A percentile compares a stretch with the other conserved stretches of the same genome.
Conservation (phyloP, 35 echinoderm and acorn worm species). For the Holothuria glaberrima region DNA sequence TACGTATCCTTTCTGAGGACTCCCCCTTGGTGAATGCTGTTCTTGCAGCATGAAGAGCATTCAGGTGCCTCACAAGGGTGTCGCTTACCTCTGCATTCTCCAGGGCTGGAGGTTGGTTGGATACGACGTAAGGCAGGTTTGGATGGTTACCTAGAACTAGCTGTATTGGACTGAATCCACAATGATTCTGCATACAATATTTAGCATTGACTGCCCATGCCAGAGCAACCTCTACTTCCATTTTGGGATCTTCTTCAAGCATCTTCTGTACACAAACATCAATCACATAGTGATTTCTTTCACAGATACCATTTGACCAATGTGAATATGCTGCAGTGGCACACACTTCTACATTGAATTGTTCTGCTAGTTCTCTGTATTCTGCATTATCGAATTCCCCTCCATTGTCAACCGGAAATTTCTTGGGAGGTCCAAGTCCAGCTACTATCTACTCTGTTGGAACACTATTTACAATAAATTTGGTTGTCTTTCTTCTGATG, state of each 20-base stretch:
- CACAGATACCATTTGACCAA: conserved; percentile 16
- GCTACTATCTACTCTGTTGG: conserved; percentile 61
- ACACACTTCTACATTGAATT: conserved; percentile 9
- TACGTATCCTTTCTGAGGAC: conserved; percentile 16
- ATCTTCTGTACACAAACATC: conserved; percentile 40
- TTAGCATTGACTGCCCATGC: conserved; percentile 30
- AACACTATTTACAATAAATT: conserved; percentile 45
- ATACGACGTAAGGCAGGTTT: neutral
- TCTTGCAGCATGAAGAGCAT: conserved; percentile 9
- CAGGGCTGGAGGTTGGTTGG: neutral
- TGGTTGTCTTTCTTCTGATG: neutral
- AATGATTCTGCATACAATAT: neutral
- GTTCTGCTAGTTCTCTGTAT: conserved; percentile 5
- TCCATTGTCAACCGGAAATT: conserved; percentile 6
- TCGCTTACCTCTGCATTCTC: neutral
- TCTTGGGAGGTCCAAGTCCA: conserved; percentile 58
- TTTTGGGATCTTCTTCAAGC: neutral
- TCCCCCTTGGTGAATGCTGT: neutral
- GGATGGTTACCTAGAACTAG: neutral
- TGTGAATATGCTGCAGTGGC: conserved; percentile 18
- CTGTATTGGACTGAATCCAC: neutral
- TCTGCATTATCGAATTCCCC: conserved; percentile 60
- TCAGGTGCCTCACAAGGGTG: neutral
- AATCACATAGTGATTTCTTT: conserved; percentile 1
- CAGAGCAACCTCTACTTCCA: neutral